Percentiles rank a stretch among this genome's conserved stretches.
phyloP scores from a whole-genome alignment of 2,113 vertebrate genomes.

The Symphodus melops region DNA sequence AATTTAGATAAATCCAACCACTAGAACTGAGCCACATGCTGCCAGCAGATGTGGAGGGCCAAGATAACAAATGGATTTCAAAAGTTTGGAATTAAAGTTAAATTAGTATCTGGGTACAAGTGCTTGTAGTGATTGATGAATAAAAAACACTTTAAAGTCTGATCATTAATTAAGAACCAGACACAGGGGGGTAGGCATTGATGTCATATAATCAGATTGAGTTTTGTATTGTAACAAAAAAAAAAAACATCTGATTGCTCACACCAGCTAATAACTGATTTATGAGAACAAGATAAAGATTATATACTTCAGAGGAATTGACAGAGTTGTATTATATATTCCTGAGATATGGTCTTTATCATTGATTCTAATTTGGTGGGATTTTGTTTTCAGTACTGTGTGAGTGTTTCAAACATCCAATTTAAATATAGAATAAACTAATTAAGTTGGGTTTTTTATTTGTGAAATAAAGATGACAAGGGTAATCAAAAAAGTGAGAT shows the following conservation, averaged over 20 bases:
- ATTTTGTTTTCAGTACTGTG: no score
- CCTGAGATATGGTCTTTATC: no score
- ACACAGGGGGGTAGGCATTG: neutral
- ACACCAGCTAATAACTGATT: neutral
- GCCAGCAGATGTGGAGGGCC: neutral
- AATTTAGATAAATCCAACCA: neutral
- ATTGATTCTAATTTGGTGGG: no score
- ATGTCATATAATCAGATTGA: neutral
- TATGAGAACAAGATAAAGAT: neutral
- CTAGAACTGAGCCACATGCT: neutral
- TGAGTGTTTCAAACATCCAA: no score
- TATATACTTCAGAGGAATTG: no score
- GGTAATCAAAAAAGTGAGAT: no score
- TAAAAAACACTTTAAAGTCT: conserved; percentile 8
- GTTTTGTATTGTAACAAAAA: neutral
- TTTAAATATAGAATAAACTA: no score
- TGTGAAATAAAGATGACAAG: no score
- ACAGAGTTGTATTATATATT: no score
- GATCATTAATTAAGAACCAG: conserved; percentile 2
- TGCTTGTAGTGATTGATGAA: conserved; percentile 13
- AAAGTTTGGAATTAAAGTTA: conserved; percentile 8
- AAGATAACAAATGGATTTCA: conserved; percentile 26
- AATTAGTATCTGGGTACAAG: conserved; percentile 25
- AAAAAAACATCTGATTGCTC: neutral
- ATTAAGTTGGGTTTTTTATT: no score